Conservation (phyloP, 1,140 invertebrate genomes). For the Goniozus legneri region DNA sequence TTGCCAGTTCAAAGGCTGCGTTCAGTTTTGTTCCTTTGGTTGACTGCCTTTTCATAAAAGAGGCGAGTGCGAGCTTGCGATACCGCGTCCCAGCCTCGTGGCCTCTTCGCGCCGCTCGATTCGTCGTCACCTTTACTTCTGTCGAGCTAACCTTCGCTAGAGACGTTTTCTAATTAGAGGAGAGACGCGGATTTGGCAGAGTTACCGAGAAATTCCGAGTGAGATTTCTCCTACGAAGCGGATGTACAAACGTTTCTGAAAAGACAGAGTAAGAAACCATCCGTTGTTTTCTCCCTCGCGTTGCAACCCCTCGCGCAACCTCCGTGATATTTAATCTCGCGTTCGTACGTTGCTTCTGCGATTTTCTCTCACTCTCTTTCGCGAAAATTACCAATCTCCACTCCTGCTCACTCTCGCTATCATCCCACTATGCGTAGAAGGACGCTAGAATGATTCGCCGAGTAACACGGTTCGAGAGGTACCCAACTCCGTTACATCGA, state of each 20-base stretch:
- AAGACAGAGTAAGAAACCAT: no score
- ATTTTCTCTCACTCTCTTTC: background rate
- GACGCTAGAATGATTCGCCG: no score
- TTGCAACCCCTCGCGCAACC: conserved; percentile 4
- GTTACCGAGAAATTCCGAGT: conserved; percentile 17
- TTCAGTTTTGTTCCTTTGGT: conserved; percentile 33
- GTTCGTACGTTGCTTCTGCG: no score
- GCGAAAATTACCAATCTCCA: background rate
- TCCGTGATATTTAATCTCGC: conserved; percentile 19
- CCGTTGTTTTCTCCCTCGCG: no score
- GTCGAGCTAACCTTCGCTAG: conserved; percentile 13
- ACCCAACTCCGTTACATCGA: conserved; percentile 20
- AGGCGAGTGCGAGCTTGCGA: conserved; percentile 11
- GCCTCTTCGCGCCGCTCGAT: background rate
- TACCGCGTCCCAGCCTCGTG: conserved; percentile 2
- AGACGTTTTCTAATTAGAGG: conserved; percentile 32
- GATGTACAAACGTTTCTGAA: conserved; percentile 1
- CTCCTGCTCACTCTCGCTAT: background rate
- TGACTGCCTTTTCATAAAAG: conserved; percentile 20
- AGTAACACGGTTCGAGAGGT: conserved; percentile 9
- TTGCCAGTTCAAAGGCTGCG: conserved; percentile 25
- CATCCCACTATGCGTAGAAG: background rate
- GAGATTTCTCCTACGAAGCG: background rate
- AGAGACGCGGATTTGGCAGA: conserved; percentile 20
- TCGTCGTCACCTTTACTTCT: background rate